A percentile compares a stretch with the other conserved stretches of the same genome.
Conservation (phyloP, 1,140 invertebrate species). For the Helicoverpa zea region DNA sequence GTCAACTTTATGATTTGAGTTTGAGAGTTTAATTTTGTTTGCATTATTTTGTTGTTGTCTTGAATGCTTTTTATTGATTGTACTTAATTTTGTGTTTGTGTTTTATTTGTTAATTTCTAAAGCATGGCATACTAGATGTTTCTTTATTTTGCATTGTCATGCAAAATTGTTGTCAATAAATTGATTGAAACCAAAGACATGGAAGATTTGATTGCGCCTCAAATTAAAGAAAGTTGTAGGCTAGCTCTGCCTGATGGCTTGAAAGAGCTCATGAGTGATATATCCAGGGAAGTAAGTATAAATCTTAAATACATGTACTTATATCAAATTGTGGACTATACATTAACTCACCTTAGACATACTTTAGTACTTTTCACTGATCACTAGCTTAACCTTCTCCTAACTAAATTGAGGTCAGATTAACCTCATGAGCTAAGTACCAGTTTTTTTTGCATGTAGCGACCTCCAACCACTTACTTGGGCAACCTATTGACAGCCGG, state of each 20-base stretch:
- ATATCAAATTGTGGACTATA: background rate
- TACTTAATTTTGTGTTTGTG: background rate
- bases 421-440: too few relatives aligned
- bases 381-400: too few relatives aligned
- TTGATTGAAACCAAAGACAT: slow-evolving; percentile 51
- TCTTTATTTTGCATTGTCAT: background rate
- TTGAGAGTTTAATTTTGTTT: background rate
- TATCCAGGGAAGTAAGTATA: slow-evolving; percentile 88
- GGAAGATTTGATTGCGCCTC: slow-evolving; percentile 64
- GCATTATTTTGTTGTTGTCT: background rate
- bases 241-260: slow-evolving; percentile 88
- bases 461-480: too few relatives aligned
- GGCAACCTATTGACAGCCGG: too few relatives aligned
- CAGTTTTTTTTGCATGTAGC: too few relatives aligned
- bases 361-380: too few relatives aligned
- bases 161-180: slow-evolving; percentile 15
- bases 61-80: background rate
- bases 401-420: too few relatives aligned
- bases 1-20: background rate
- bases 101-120: background rate
- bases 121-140: slow-evolving; percentile 1
- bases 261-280: slow-evolving; percentile 89
- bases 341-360: background rate
- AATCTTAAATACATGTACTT: background rate
- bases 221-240: slow-evolving; percentile 65